Percentiles rank a stretch among this genome's conserved stretches.
phyloP scores from a whole-genome alignment of 1,140 invertebrate genomes.

The Forficula auricularia region DNA sequence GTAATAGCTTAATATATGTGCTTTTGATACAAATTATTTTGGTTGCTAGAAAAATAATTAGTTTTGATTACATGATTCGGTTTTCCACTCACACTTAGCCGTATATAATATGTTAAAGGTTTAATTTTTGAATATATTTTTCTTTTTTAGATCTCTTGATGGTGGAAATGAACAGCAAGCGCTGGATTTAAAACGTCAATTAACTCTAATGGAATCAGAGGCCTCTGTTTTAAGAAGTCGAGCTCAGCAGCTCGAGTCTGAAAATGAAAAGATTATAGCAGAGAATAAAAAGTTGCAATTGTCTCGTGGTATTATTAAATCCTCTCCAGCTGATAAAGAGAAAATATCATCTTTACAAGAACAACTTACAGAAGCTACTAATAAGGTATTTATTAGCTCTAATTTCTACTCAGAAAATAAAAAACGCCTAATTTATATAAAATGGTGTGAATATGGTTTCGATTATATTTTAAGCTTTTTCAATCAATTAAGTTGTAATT shows the following conservation, averaged over 20 bases:
- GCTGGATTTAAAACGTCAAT: slow-evolving; percentile 48
- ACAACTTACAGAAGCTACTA: slow-evolving; percentile 38
- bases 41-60: too few species aligned
- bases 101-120: too few species aligned
- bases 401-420: too few species aligned
- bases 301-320: slow-evolving; percentile 29
- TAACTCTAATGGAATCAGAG: slow-evolving; percentile 57
- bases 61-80: too few species aligned
- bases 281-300: slow-evolving; percentile 52
- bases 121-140: slow-evolving; percentile 2
- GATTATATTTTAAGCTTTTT: too few species aligned
- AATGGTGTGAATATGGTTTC: too few species aligned
- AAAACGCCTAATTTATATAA: too few species aligned
- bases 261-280: slow-evolving; percentile 50
- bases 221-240: slow-evolving; percentile 42
- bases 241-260: slow-evolving; percentile 43
- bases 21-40: too few species aligned
- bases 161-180: slow-evolving; percentile 35
- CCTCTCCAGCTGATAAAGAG: slow-evolving; percentile 31
- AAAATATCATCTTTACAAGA: slow-evolving; percentile 43
- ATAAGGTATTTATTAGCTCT: slow-evolving; percentile 28
- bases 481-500: too few species aligned
- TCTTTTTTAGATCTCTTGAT: slow-evolving; percentile 36
- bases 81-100: too few species aligned
- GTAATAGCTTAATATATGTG: too few species aligned